phyloP scores from a whole-genome alignment of 2,797 vertebrate genomes.

The Myotis daubentonii region DNA sequence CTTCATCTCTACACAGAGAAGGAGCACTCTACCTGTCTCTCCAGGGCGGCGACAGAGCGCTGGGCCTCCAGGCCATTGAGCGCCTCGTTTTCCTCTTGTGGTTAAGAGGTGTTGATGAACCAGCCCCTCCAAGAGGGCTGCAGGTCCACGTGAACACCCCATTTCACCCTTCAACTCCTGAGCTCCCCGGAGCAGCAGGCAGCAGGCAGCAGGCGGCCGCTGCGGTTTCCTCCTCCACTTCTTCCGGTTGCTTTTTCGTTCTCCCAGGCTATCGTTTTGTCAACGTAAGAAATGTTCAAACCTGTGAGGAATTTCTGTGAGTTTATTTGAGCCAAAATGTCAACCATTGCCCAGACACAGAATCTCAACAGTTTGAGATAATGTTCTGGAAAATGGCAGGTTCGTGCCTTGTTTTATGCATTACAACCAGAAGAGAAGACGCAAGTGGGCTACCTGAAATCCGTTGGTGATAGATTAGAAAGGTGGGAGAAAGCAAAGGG shows the following conservation, averaged over 20 bases:
- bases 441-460: too few relatives aligned
- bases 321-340: too few relatives aligned
- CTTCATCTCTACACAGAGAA: background rate
- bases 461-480: too few relatives aligned
- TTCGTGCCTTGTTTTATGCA: too few relatives aligned
- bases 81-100: rapidly evolving
- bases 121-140: rapidly evolving
- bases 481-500: too few relatives aligned
- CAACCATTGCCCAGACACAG: too few relatives aligned
- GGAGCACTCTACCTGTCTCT: background rate
- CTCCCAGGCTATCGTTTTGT: too few relatives aligned
- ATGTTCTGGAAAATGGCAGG: too few relatives aligned
- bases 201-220: rapidly evolving
- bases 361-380: too few relatives aligned
- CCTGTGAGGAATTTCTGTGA: too few relatives aligned
- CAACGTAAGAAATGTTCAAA: too few relatives aligned
- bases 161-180: rapidly evolving
- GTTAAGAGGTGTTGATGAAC: rapidly evolving
- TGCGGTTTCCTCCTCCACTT: background rate
- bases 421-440: too few relatives aligned
- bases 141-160: rapidly evolving
- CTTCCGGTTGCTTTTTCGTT: background rate
- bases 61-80: background rate
- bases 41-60: background rate
- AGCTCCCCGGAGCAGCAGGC: rapidly evolving